A percentile compares a stretch with the other conserved stretches of the same genome.
Evolutionary conservation across 1,140 invertebrate genomes (phyloP).

Genomic region (Trichonephila inaurata): DNA sequence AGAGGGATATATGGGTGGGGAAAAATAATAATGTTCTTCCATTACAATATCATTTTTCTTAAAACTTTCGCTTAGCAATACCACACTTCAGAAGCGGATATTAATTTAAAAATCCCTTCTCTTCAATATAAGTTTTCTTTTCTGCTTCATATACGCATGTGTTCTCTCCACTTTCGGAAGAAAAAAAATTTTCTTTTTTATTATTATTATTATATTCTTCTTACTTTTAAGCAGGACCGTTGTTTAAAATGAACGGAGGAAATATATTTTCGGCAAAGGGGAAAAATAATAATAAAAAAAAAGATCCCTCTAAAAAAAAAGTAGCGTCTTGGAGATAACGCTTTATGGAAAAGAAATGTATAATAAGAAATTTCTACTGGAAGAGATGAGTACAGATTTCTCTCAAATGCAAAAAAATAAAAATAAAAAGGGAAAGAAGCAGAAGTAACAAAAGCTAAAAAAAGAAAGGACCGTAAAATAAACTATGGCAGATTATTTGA

Average conservation of each 20-base stretch:
- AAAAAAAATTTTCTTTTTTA: neutral
- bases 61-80: slow-evolving; percentile 71
- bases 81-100: slow-evolving; percentile 63
- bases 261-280: slow-evolving; percentile 45
- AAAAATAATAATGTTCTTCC: slow-evolving; percentile 61
- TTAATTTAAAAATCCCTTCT: slow-evolving; percentile 71
- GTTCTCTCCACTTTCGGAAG: neutral
- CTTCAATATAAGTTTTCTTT: slow-evolving; percentile 48
- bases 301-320: slow-evolving; percentile 15
- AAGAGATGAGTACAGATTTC: slow-evolving; percentile 54
- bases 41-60: slow-evolving; percentile 68
- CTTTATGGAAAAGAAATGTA: slow-evolving; percentile 72
- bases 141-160: slow-evolving; percentile 10
- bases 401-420: neutral
- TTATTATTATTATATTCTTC: slow-evolving; percentile 41
- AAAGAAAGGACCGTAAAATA: slow-evolving; percentile 63
- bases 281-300: slow-evolving; percentile 32
- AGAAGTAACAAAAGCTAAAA: neutral
- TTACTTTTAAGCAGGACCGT: slow-evolving; percentile 46
- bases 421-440: neutral
- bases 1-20: neutral
- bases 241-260: slow-evolving; percentile 59
- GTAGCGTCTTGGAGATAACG: slow-evolving; percentile 45
- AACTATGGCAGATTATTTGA: slow-evolving; percentile 75
- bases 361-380: slow-evolving; percentile 15